Evolutionary conservation across 2,888 invertebrate species (phyloP).

Genomic region (Aelia acuminata): DNA sequence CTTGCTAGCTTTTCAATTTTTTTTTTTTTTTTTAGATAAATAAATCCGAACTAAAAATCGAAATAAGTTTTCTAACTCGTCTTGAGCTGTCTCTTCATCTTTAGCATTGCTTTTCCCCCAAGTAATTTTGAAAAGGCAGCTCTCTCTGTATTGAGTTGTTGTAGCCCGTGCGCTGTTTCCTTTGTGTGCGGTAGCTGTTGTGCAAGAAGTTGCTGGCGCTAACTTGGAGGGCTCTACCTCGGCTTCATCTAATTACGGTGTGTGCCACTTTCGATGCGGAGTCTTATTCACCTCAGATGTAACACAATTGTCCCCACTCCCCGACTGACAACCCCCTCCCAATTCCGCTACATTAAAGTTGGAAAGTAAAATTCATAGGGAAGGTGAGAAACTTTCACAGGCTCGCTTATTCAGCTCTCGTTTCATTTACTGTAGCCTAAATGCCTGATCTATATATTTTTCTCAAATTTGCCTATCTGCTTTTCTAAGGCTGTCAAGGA

Average conservation of each 20-base stretch:
- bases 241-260: background rate
- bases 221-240: background rate
- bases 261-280: constrained; percentile 26
- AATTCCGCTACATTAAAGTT: constrained; percentile 2
- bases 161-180: background rate
- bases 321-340: background rate
- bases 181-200: constrained; percentile 13
- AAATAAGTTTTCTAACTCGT: background rate
- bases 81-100: background rate
- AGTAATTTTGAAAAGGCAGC: background rate
- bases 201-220: background rate
- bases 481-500: no score
- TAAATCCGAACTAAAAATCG: background rate
- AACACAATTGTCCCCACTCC: background rate
- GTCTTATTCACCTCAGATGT: constrained; percentile 15
- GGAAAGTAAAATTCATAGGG: constrained; percentile 15
- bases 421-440: no score
- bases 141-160: background rate
- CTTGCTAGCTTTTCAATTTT: no score
- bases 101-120: background rate
- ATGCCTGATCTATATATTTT: background rate
- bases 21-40: no score
- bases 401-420: background rate
- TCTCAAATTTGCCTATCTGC: no score
- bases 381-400: background rate